Evolutionary conservation across 2,888 invertebrate species (phyloP).

Genomic region (Athrips mouffetella): DNA sequence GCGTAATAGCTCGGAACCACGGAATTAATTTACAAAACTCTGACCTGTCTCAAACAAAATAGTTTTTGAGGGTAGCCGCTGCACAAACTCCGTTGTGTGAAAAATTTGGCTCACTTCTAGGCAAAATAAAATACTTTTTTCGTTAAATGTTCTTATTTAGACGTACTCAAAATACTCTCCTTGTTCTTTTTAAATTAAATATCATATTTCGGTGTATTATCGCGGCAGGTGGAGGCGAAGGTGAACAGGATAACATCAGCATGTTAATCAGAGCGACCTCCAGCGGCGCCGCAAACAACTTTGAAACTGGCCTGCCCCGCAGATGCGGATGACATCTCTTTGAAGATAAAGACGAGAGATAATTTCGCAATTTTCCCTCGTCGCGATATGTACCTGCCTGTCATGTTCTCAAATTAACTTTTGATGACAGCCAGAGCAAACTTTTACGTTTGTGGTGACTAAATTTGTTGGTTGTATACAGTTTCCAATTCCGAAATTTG

Average conservation of each 20-base stretch:
- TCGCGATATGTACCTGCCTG: constrained; percentile 61
- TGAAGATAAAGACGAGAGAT: constrained; percentile 75
- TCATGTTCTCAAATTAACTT: constrained; percentile 68
- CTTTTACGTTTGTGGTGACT: constrained; percentile 47
- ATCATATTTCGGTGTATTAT: constrained; percentile 46
- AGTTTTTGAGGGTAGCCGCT: constrained; percentile 58
- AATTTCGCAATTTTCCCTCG: constrained; percentile 75
- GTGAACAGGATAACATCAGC: constrained; percentile 54
- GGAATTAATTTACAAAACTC: constrained; percentile 74
- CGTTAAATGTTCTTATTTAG: too few relatives aligned
- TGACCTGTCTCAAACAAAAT: constrained; percentile 60
- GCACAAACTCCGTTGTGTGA: constrained; percentile 21
- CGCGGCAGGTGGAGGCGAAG: constrained; percentile 51
- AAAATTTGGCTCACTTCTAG: background rate
- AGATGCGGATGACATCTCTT: constrained; percentile 75
- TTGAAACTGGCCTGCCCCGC: constrained; percentile 65
- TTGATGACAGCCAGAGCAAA: constrained; percentile 51
- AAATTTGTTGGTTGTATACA: constrained; percentile 29
- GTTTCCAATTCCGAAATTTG: constrained; percentile 48
- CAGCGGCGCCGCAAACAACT: constrained; percentile 65
- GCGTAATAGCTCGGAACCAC: constrained; percentile 71
- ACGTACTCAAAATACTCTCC: too few relatives aligned
- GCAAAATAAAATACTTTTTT: too few relatives aligned
- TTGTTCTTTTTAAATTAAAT: constrained; percentile 1
- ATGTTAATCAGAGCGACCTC: constrained; percentile 59